Conservation (phyloP, 2,113 vertebrate species). For the Erpornis zantholeuca region DNA sequence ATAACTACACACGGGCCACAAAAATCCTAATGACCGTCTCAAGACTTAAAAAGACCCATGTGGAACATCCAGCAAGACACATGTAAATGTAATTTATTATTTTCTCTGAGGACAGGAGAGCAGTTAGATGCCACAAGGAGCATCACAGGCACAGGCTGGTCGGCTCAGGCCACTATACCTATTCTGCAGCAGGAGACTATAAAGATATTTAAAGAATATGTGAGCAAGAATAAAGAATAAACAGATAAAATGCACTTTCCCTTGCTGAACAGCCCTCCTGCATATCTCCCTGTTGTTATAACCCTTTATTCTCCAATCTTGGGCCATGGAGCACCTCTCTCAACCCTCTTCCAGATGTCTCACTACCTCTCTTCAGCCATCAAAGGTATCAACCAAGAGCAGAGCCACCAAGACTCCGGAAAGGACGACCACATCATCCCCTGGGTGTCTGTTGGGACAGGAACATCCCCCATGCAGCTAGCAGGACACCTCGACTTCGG, state of each 20-base stretch:
- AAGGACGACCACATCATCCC: accelerated
- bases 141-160: not conserved
- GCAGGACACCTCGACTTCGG: not conserved
- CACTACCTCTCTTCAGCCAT: not conserved
- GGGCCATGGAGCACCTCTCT: not conserved
- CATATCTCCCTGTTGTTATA: not conserved
- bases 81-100: not conserved
- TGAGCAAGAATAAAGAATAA: not conserved
- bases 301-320: not conserved
- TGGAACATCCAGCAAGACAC: not conserved
- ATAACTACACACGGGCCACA: not conserved
- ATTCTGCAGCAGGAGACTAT: not conserved
- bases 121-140: not conserved
- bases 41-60: not conserved
- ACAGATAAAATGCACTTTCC: not conserved
- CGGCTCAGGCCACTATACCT: not conserved
- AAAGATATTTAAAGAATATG: not conserved
- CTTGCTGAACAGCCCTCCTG: not conserved
- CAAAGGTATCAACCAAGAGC: not conserved
- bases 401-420: not conserved
- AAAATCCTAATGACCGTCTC: not conserved
- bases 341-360: not conserved
- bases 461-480: accelerated
- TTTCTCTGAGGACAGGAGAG: not conserved
- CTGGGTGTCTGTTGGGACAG: not conserved